phyloP scores from a whole-genome alignment of 2,113 vertebrate genomes.

The Nothoprocta pentlandii region DNA sequence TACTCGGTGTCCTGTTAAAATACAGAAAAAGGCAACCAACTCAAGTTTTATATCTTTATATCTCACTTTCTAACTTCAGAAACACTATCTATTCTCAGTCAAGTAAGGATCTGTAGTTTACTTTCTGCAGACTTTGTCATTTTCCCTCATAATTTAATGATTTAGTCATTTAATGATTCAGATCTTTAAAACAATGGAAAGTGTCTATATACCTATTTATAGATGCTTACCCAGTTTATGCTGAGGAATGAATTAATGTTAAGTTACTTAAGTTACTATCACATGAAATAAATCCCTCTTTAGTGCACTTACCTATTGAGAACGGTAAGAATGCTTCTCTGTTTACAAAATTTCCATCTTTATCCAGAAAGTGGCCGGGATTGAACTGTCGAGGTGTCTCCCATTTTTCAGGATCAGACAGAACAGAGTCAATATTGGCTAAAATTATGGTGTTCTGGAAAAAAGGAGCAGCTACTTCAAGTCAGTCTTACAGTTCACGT shows the following conservation, averaged over 20 bases:
- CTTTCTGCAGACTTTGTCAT: not conserved
- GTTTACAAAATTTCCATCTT: conserved; percentile 61
- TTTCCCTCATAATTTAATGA: not conserved
- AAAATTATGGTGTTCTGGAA: conserved; percentile 57
- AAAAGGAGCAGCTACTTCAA: not conserved
- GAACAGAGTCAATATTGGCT: conserved; percentile 57
- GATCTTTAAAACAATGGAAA: not conserved
- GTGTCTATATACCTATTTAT: not conserved
- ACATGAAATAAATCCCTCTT: not conserved
- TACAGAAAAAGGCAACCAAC: not conserved
- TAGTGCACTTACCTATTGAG: conserved; percentile 37
- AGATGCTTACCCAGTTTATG: not conserved
- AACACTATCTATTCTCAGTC: not conserved
- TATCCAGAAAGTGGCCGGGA: conserved; percentile 65
- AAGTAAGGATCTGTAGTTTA: not conserved
- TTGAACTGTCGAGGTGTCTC: conserved; percentile 67
- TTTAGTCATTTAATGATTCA: not conserved
- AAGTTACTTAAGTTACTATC: not conserved
- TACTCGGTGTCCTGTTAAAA: conserved; percentile 35
- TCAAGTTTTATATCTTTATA: not conserved
- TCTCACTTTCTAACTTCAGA: not conserved
- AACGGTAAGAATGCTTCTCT: conserved; percentile 71
- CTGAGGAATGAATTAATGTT: not conserved
- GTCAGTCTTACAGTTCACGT: not conserved
- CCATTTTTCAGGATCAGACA: conserved; percentile 63